phyloP scores from a whole-genome alignment of 2,888 invertebrate genomes.

The Drosophila leonis region DNA sequence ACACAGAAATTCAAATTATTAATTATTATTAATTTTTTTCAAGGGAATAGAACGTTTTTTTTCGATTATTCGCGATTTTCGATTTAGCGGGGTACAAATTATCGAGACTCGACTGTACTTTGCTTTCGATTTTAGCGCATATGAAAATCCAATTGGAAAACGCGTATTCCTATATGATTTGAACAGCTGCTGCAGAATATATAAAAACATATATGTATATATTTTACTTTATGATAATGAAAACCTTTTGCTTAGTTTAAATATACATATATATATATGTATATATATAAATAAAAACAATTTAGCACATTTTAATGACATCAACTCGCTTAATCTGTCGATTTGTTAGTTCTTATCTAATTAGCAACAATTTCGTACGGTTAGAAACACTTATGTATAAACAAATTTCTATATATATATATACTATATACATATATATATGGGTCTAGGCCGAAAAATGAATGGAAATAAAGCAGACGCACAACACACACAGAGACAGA shows the following conservation, averaged over 20 bases:
- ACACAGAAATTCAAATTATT: no score
- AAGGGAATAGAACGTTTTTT: no score
- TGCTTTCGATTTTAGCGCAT: background rate
- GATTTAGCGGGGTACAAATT: no score
- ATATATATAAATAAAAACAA: background rate
- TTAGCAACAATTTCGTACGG: slow-evolving; percentile 2
- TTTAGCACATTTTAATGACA: slow-evolving; percentile 4
- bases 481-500: background rate
- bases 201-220: background rate
- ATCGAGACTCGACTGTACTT: no score
- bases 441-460: slow-evolving; percentile 58
- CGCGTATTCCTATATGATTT: background rate
- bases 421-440: slow-evolving; percentile 13
- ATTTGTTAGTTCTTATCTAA: slow-evolving; percentile 5
- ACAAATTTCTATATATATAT: slow-evolving; percentile 14
- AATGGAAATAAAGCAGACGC: slow-evolving; percentile 5
- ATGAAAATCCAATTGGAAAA: background rate
- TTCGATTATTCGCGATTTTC: no score
- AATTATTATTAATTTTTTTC: no score
- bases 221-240: no score
- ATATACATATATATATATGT: background rate
- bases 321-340: background rate
- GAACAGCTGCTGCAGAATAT: background rate
- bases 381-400: slow-evolving; percentile 25
- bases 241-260: background rate